phyloP scores from a whole-genome alignment of 2,113 vertebrate genomes.

The Callochromis pleurospilus region DNA sequence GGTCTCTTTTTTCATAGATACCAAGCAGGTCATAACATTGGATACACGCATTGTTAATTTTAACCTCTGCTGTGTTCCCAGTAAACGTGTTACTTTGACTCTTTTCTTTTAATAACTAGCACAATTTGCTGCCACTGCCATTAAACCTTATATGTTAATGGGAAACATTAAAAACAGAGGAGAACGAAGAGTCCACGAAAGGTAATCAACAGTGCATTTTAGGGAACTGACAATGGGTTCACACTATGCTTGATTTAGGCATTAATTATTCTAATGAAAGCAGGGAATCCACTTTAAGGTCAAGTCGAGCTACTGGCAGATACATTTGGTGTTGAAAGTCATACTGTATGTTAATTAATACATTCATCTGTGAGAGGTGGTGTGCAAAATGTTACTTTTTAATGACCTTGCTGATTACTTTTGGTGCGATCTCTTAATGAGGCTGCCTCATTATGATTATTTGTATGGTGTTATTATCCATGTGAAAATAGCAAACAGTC shows the following conservation, averaged over 20 bases:
- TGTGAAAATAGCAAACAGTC: constrained; percentile 16
- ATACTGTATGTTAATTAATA: constrained; percentile 51
- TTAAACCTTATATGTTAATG: constrained; percentile 59
- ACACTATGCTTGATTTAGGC: constrained; percentile 33
- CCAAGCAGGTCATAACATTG: not conserved
- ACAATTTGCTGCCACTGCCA: constrained; percentile 25
- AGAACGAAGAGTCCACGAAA: constrained; percentile 17
- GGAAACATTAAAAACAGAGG: constrained; percentile 25
- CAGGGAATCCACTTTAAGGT: constrained; percentile 57
- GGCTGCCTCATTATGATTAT: constrained; percentile 23
- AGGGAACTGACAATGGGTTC: constrained; percentile 20
- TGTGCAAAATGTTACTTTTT: constrained; percentile 27
- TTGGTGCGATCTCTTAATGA: constrained; percentile 13
- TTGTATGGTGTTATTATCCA: not conserved
- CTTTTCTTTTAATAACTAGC: constrained; percentile 8
- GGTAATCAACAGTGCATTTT: constrained; percentile 39
- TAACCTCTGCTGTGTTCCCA: not conserved
- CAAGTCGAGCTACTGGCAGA: constrained; percentile 51
- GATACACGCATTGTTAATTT: not conserved
- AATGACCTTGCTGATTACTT: constrained; percentile 46
- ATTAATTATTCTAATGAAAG: constrained; percentile 72
- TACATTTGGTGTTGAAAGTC: constrained; percentile 24
- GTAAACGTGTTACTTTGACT: not conserved
- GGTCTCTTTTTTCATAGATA: not conserved
- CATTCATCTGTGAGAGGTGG: constrained; percentile 3